Evolutionary conservation across 1,140 invertebrate species (phyloP).

Genomic region (Brachionus rubens): DNA sequence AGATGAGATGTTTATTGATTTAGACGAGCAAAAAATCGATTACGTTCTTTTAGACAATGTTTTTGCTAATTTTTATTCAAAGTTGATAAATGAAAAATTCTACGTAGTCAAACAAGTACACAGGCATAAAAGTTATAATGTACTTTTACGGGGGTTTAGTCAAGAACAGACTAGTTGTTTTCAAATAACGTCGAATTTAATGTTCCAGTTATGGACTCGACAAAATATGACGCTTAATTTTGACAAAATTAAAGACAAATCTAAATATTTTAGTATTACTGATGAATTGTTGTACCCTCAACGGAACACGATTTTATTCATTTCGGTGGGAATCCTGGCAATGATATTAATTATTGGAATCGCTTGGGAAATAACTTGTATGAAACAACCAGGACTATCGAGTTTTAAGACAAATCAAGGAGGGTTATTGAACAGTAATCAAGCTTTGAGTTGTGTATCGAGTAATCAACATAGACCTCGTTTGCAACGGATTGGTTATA

Average conservation of each 20-base stretch:
- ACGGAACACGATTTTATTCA: constrained; percentile 3
- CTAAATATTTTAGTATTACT: constrained; percentile 38
- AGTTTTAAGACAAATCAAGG: constrained; percentile 2
- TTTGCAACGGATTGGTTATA: not conserved
- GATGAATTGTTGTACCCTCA: constrained; percentile 35
- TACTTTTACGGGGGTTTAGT: not conserved
- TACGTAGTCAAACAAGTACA: not conserved
- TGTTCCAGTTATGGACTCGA: not conserved
- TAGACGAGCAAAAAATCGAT: constrained; percentile 42
- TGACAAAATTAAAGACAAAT: constrained; percentile 35
- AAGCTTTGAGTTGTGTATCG: not conserved
- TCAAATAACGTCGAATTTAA: not conserved
- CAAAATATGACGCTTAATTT: constrained; percentile 22
- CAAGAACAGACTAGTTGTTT: constrained; percentile 8
- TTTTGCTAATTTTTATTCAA: constrained; percentile 38
- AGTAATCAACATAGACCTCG: constrained; percentile 14
- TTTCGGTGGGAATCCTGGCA: not conserved
- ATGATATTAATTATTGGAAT: constrained; percentile 17
- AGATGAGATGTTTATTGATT: constrained; percentile 18
- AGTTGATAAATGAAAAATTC: constrained; percentile 40
- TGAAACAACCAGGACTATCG: constrained; percentile 1
- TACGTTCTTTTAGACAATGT: constrained; percentile 4
- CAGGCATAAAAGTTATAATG: not conserved
- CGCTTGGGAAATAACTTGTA: constrained; percentile 34
- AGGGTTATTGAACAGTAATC: not conserved